Percentiles rank a stretch among this genome's conserved stretches.
Evolutionary conservation across 2,888 invertebrate genomes (phyloP).

Genomic region (Poecilus cupreus): DNA sequence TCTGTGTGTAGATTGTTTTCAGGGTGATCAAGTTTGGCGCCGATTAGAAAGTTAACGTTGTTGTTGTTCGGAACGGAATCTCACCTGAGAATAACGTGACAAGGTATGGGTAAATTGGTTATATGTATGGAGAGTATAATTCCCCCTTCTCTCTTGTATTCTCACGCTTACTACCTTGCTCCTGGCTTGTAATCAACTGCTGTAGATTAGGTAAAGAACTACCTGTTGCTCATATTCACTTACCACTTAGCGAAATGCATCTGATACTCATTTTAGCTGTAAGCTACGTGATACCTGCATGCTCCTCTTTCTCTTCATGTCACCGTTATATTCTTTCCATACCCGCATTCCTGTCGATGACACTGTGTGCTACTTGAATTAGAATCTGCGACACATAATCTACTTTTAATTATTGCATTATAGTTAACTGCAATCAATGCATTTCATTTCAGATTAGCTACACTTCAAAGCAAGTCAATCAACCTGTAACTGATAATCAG

Average conservation of each 20-base stretch:
- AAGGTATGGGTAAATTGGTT: conserved; percentile 59
- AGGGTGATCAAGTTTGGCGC: conserved; percentile 53
- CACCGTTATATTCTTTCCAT: conserved; percentile 53
- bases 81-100: conserved; percentile 59
- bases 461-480: neutral
- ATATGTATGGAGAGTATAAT: conserved; percentile 50
- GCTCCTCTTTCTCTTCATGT: conserved; percentile 41
- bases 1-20: conserved; percentile 29
- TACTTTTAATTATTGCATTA: neutral
- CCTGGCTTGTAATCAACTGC: conserved; percentile 36
- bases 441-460: conserved; percentile 6
- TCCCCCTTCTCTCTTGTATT: conserved; percentile 53
- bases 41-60: conserved; percentile 57
- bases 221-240: conserved; percentile 44
- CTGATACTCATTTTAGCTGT: conserved; percentile 24
- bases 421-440: neutral
- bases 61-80: conserved; percentile 46
- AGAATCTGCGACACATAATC: conserved; percentile 11
- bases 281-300: conserved; percentile 25
- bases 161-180: conserved; percentile 24
- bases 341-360: conserved; percentile 55
- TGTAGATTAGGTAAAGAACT: conserved; percentile 23
- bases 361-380: conserved; percentile 50
- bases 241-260: conserved; percentile 33
- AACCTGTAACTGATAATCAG: neutral